phyloP scores from a whole-genome alignment of 2,113 vertebrate genomes.

The Nematolebias whitei region DNA sequence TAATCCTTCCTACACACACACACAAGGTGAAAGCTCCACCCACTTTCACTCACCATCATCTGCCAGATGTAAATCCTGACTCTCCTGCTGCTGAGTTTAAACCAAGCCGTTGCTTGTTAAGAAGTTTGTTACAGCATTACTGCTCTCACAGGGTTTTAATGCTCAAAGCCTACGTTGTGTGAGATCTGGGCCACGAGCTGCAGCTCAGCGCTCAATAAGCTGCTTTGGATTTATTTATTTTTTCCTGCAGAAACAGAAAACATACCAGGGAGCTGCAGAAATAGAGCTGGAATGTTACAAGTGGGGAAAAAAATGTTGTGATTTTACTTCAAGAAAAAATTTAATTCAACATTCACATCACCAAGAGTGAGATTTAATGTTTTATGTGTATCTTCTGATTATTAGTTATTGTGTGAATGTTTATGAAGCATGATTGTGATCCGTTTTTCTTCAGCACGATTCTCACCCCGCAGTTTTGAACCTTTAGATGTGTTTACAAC shows the following conservation, averaged over 20 bases:
- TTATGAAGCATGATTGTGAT: no score
- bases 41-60: conserved; percentile 9
- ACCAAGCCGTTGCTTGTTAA: neutral
- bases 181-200: conserved; percentile 50
- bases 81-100: neutral
- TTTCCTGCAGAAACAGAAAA: conserved; percentile 31
- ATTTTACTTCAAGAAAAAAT: neutral
- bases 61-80: neutral
- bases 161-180: conserved; percentile 1
- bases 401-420: no score
- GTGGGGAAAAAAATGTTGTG: neutral
- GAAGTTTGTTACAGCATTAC: conserved; percentile 1
- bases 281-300: neutral
- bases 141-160: neutral
- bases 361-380: no score
- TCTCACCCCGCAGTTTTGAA: no score
- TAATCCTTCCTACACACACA: conserved; percentile 39
- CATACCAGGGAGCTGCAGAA: conserved; percentile 25
- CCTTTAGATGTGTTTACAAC: no score
- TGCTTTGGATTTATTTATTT: conserved; percentile 61
- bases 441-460: no score
- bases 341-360: no score
- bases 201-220: conserved; percentile 62
- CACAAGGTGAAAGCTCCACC: conserved; percentile 18
- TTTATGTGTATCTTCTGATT: no score